Evolutionary conservation across 2,113 vertebrate genomes (phyloP).

Genomic region (Pseudorasbora parva): DNA sequence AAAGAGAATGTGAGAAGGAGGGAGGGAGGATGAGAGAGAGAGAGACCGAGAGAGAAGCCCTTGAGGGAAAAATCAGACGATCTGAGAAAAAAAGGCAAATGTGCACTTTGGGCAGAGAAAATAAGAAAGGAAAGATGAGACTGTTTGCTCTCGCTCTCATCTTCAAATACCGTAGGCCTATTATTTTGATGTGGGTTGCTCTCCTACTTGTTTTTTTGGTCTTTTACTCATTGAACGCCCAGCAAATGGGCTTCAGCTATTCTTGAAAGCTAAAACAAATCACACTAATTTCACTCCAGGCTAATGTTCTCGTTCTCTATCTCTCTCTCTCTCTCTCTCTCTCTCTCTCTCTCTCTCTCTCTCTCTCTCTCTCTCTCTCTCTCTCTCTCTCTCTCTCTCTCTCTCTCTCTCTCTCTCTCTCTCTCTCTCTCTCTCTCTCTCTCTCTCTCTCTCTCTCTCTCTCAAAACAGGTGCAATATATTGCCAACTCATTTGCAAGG

Average conservation of each 20-base stretch:
- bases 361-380: slow-evolving; percentile 15
- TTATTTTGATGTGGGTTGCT: slow-evolving; percentile 45
- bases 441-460: no score
- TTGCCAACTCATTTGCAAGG: neutral
- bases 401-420: slow-evolving; percentile 28
- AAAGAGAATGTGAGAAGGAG: neutral
- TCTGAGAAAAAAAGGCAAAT: slow-evolving; percentile 2
- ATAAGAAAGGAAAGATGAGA: slow-evolving; percentile 29
- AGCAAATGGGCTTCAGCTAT: slow-evolving; percentile 60
- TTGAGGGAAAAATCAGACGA: slow-evolving; percentile 16
- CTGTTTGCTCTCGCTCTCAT: slow-evolving; percentile 25
- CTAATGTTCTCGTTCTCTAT: slow-evolving; percentile 46
- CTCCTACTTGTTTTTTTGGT: slow-evolving; percentile 49
- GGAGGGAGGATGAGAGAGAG: neutral
- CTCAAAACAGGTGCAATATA: neutral
- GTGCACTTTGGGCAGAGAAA: slow-evolving; percentile 4
- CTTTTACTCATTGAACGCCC: slow-evolving; percentile 51
- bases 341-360: slow-evolving; percentile 30
- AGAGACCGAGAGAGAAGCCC: neutral
- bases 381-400: neutral
- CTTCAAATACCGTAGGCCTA: slow-evolving; percentile 26
- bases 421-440: slow-evolving; percentile 32
- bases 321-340: slow-evolving; percentile 3
- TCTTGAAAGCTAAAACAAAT: slow-evolving; percentile 61
- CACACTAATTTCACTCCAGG: slow-evolving; percentile 52